These are phyloP conservation scores for Apodemus sylvaticus DNA, from an alignment of 2,113 vertebrate genomes.

Conservation along the genomic window DNA sequence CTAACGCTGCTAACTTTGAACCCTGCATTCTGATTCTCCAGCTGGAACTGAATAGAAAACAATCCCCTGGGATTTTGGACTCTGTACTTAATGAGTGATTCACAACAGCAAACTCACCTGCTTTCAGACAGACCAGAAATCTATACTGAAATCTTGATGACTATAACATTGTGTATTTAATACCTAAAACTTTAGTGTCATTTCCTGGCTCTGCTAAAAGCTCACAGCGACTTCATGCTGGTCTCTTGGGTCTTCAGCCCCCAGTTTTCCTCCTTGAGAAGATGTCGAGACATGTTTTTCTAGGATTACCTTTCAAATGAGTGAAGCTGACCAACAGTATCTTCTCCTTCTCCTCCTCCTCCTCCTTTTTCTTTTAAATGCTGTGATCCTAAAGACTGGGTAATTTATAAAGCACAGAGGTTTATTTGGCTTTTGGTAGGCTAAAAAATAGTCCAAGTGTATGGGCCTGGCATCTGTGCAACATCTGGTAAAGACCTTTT, in stretches of 20 bases:
- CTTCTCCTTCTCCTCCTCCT: background rate
- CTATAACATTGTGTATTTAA: background rate
- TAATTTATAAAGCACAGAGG: background rate
- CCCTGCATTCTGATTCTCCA: background rate
- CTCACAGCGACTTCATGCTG: background rate
- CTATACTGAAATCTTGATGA: slow-evolving; percentile 36
- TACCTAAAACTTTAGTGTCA: background rate
- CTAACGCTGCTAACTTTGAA: background rate
- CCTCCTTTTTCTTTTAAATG: background rate
- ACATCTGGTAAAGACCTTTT: background rate
- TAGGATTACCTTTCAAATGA: background rate
- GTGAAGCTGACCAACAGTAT: background rate
- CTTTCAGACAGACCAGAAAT: slow-evolving; percentile 1
- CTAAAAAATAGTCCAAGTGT: background rate
- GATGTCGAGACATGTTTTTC: background rate
- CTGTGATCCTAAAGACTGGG: background rate
- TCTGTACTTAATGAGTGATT: slow-evolving; percentile 57
- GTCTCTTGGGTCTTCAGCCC: background rate
- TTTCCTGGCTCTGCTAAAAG: background rate
- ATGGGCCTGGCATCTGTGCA: background rate
- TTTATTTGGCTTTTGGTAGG: background rate
- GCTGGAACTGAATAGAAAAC: slow-evolving; percentile 13
- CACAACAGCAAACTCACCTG: slow-evolving; percentile 41
- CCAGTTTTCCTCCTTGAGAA: background rate
- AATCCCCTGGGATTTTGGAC: slow-evolving; percentile 48